These are phyloP conservation scores for Murina feae DNA, from an alignment of 2,113 vertebrate species.

Conservation along the genomic window DNA sequence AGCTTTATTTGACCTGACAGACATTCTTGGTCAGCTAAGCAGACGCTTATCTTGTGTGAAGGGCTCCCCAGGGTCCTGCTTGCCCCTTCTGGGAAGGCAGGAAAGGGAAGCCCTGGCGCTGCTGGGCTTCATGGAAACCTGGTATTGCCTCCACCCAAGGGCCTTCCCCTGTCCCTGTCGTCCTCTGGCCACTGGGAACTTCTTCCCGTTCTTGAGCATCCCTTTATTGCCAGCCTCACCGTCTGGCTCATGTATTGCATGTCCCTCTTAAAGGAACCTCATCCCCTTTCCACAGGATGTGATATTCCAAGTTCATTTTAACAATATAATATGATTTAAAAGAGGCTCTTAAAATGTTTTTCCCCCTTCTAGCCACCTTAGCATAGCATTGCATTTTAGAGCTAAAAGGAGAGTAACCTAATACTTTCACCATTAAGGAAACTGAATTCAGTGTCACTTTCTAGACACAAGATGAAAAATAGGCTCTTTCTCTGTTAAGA, in stretches of 20 bases:
- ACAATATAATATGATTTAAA: neutral
- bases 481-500: neutral
- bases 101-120: conserved; percentile 26
- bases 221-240: neutral
- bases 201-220: neutral
- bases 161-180: neutral
- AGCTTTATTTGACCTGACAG: neutral
- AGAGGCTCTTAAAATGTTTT: neutral
- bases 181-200: neutral
- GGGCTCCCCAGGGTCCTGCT: neutral
- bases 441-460: neutral
- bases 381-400: neutral
- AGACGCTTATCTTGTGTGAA: neutral
- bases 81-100: conserved; percentile 63
- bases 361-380: neutral
- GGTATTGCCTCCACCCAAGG: neutral
- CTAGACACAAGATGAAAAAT: neutral
- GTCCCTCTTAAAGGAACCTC: neutral
- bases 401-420: neutral
- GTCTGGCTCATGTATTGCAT: neutral
- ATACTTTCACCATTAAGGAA: conserved; percentile 11
- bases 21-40: neutral
- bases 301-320: neutral
- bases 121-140: neutral
- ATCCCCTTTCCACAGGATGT: conserved; percentile 32